Base-by-base conservation (phyloP, 2,888 invertebrate genomes). In the Acanthococcus lagerstroemiae region DNA sequence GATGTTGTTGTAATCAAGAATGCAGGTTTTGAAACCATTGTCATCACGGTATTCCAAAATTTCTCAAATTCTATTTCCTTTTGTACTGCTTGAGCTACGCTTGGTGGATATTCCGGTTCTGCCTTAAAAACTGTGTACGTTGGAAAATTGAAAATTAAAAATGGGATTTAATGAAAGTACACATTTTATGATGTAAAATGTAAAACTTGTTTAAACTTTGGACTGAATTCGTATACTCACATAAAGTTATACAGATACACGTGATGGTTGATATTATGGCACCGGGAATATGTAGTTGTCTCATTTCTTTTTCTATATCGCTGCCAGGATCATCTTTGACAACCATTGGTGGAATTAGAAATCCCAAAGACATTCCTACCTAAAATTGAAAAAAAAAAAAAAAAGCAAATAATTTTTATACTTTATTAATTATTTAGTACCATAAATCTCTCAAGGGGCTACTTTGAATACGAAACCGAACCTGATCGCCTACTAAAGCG, bases 101-200 rank as follows among this genome's bases (percentile, higher is more conserved):
- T 94, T 0, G 96, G 96, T 0, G 96, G 94, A 3, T 87, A 81
- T 0, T 88, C 85, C 1, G 97, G 97, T 44, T 83, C 84, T 63
- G 88, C 85, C 76, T 89, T 87, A 80, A 97, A 96, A 77, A 95
- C 96, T 97, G 77, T 1, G 77, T 77, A 45, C 26, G 44, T 4
- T 21, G 4, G 1, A 21, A 4, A 7, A 58, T 15, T 22, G 26
- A 24, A 1, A 6, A n/a, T n/a, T 30, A 30, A 30, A 30, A 45
- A 57, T 37, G 7, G 4, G 2, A 45, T 21, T 55, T 30, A 48
- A 17, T 55, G 44, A 56, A 55, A n/a, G 17, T 27, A 2, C 12
- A 17, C 17, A 1, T 57, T 22, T 12, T 57, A 7, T 22, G n/a
- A n/a, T n/a, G n/a, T n/a, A n/a, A n/a, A n/a, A n/a, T n/a, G n/a